Evolutionary conservation across 2,888 invertebrate species (phyloP).

Genomic region (Dascillus cervinus): DNA sequence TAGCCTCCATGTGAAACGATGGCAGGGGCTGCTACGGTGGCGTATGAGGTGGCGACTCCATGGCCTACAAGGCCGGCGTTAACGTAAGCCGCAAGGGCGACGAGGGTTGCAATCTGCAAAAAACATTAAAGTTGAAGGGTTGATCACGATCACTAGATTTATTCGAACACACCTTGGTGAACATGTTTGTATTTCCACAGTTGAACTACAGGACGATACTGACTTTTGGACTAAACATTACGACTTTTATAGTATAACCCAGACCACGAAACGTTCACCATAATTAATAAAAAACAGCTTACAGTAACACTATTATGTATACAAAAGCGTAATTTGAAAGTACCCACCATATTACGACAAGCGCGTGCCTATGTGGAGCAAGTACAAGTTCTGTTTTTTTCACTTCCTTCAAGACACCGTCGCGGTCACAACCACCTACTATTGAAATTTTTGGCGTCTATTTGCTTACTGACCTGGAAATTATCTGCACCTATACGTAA

Average conservation of each 20-base stretch:
- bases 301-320: conserved; percentile 27
- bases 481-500: background rate
- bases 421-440: conserved; percentile 14
- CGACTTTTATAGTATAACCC: conserved; percentile 28
- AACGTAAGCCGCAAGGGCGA: conserved; percentile 39
- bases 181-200: conserved; percentile 25
- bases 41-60: conserved; percentile 23
- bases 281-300: conserved; percentile 26
- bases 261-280: conserved; percentile 30
- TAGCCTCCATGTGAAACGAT: conserved; percentile 5
- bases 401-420: conserved; percentile 16
- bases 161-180: conserved; percentile 26
- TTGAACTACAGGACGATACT: conserved; percentile 24
- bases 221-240: conserved; percentile 19
- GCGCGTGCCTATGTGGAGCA: conserved; percentile 27
- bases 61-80: conserved; percentile 44
- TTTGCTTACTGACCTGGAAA: conserved; percentile 21
- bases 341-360: conserved; percentile 27
- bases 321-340: conserved; percentile 31
- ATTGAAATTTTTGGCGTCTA: conserved; percentile 23
- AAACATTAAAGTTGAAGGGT: background rate
- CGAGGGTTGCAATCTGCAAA: conserved; percentile 29
- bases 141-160: background rate
- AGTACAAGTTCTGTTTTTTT: conserved; percentile 21
- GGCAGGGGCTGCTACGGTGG: conserved; percentile 4